A percentile compares a stretch with the other conserved stretches of the same genome.
These are phyloP conservation scores for Austrolebias charrua DNA, from an alignment of 2,797 vertebrate genomes.

Conservation along the genomic window DNA sequence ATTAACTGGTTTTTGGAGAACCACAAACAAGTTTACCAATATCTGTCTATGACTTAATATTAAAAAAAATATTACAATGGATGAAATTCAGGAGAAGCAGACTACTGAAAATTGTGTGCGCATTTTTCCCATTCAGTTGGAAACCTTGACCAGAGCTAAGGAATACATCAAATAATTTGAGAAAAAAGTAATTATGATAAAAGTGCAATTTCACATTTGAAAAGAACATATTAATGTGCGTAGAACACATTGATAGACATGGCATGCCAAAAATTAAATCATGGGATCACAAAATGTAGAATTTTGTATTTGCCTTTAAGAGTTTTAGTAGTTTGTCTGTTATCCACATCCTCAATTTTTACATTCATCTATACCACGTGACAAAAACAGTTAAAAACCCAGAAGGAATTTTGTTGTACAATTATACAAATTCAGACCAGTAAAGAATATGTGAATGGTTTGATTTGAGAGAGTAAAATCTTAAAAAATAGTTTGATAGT, in stretches of 20 bases:
- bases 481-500: too few relatives aligned
- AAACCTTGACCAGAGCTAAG: too few relatives aligned
- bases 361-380: too few relatives aligned
- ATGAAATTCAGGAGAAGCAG: conserved; percentile 1
- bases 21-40: not conserved
- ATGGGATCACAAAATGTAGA: conserved; percentile 8
- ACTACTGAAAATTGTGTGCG: conserved; percentile 22
- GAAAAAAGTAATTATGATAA: not conserved
- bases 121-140: not conserved
- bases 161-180: not conserved
- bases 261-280: not conserved
- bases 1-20: not conserved
- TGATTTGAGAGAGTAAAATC: too few relatives aligned
- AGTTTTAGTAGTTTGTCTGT: not conserved
- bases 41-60: not conserved
- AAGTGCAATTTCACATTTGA: conserved; percentile 5
- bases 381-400: too few relatives aligned
- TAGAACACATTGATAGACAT: not conserved
- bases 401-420: too few relatives aligned
- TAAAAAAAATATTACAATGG: conserved; percentile 9
- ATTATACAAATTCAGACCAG: too few relatives aligned
- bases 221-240: conserved; percentile 3
- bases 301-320: not conserved
- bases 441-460: too few relatives aligned
- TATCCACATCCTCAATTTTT: not conserved